A percentile compares a stretch with the other conserved stretches of the same genome.
phyloP scores from a whole-genome alignment of 1,140 invertebrate genomes.

The Drosophila kohkoa region DNA sequence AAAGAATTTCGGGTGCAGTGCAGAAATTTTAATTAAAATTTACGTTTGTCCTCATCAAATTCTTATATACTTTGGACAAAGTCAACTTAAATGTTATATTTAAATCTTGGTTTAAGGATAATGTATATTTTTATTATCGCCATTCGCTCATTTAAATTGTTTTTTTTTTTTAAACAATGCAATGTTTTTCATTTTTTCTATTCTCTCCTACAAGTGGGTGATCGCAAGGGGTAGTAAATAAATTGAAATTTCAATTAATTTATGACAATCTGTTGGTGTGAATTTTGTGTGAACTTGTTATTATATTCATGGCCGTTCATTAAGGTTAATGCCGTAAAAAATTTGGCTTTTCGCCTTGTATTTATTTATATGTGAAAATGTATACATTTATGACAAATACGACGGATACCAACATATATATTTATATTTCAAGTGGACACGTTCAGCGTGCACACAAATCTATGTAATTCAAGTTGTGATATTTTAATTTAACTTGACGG shows the following conservation, averaged over 20 bases:
- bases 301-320: slow-evolving; percentile 61
- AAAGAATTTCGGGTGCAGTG: no score
- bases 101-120: no score
- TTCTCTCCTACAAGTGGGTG: not conserved
- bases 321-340: slow-evolving; percentile 76
- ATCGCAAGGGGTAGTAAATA: not conserved
- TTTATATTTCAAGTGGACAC: not conserved
- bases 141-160: no score
- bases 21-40: no score
- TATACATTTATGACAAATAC: slow-evolving; percentile 19
- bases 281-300: slow-evolving; percentile 28
- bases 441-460: not conserved
- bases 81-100: no score
- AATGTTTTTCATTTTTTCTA: not conserved
- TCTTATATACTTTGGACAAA: no score
- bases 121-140: no score
- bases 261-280: slow-evolving; percentile 6
- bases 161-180: not conserved
- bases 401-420: slow-evolving; percentile 27
- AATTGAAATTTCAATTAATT: slow-evolving; percentile 9
- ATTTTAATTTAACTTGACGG: not conserved
- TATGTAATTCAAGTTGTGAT: not conserved
- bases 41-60: no score
- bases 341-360: slow-evolving; percentile 49
- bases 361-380: slow-evolving; percentile 56